Base-by-base conservation (phyloP, 2,113 vertebrate species). In the Aegypius monachus region DNA sequence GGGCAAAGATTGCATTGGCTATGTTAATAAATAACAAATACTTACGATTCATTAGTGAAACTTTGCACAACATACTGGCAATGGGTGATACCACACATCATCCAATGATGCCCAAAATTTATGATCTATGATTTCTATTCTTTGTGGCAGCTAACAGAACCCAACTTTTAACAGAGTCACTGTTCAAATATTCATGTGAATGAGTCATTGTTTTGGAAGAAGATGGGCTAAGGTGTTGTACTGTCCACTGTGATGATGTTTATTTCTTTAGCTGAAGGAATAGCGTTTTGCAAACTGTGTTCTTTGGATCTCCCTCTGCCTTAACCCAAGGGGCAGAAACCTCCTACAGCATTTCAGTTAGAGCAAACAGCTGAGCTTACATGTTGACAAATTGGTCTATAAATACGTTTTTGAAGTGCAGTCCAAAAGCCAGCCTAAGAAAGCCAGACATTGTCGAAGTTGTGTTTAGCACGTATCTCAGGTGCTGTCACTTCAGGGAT, bases 401-500 rank as follows among this genome's bases (percentile, higher is more conserved):
- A 29, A 47, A 32, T 21, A 4, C 1, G 5, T 3, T 36, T n/a
- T 45, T 32, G 48, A n/a, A 36, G n/a, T 0, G 48, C 48, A 74
- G 75, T 13, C 59, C 6, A 1, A 47, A 63, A 45, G 10, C 29
- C 77, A 42, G 8, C 38, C 52, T 7, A 12, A 36, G 88, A 1
- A 65, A 81, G 3, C 2, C 58, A 10, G 56, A 14, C 1, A 0
- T 26, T 29, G 26, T 19, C 7, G 0, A 11, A 4, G 5, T 16
- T 29, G 8, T 6, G 16, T 18, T 72, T 13, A 25, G 18, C 17
- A 1, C 2, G 13, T 25, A 2, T 2, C 47, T 22, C 12, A 0
- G 32, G 36, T 21, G 61, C 53, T 14, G 53, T 4, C 21, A 4
- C 52, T 27, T 47, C 55, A 27, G 56, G 48, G 27, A 34, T 1